Percentiles rank a stretch among this genome's conserved stretches.
Evolutionary conservation across 2,888 invertebrate genomes (phyloP).

Genomic region (Stegophylla sp.): DNA sequence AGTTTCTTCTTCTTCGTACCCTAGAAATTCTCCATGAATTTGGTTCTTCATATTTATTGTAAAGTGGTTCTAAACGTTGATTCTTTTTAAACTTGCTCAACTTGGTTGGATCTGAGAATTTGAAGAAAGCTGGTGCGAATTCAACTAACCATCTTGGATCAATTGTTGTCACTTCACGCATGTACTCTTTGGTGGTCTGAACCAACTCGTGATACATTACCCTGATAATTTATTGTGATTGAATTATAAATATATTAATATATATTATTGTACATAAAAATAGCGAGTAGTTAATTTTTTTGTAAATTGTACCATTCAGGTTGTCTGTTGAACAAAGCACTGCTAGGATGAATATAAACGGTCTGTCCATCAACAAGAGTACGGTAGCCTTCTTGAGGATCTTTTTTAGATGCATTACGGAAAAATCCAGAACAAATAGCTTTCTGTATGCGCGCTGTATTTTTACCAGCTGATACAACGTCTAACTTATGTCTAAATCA

Average conservation of each 20-base stretch:
- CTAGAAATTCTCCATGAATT: constrained; percentile 99
- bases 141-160: constrained; percentile 99
- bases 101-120: constrained; percentile 97
- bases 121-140: constrained; percentile 98
- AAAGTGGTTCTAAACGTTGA: constrained; percentile 94
- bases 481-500: constrained; percentile 82
- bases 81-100: constrained; percentile 98
- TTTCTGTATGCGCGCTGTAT: constrained; percentile 94
- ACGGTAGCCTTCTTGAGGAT: constrained; percentile 97
- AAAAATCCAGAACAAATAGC: constrained; percentile 99
- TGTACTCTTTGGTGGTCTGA: constrained; percentile 98
- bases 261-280: background rate
- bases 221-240: constrained; percentile 67
- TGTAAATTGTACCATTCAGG: constrained; percentile 84
- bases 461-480: constrained; percentile 95
- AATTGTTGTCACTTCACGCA: constrained; percentile 96
- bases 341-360: constrained; percentile 98
- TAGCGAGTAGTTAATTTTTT: background rate
- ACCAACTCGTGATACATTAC: constrained; percentile 98
- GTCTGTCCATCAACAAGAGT: constrained; percentile 97
- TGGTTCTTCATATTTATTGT: constrained; percentile 98
- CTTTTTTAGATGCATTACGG: constrained; percentile 97
- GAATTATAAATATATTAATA: background rate
- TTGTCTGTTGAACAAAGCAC: constrained; percentile 95
- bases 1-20: constrained; percentile 86